Base-by-base conservation (phyloP, 2,113 vertebrate species). In the Dissostichus mawsoni region DNA sequence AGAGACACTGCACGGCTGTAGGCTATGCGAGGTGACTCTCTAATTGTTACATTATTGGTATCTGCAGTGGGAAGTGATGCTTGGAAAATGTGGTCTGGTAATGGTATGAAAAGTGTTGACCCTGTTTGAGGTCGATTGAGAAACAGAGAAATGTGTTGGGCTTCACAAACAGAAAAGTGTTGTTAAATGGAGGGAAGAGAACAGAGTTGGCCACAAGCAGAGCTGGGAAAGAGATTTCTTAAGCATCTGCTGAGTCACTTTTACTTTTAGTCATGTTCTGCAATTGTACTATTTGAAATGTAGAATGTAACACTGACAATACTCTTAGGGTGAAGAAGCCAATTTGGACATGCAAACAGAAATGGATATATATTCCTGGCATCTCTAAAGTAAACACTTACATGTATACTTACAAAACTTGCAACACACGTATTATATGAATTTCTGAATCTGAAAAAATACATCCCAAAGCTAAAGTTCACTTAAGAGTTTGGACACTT, bases 361-460 rank as follows among this genome's bases (percentile, higher is more conserved):
- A 36, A 6, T 25, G 25, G 25, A 25, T 25, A 25, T 25, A 33
- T 9, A 14, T 52, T 11, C 41, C 10, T 52, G 9, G 1, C 48
- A 36, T 16, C 17, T 11, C 18, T 50, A 2, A 33, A 50, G 52
- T 18, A 17, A 45, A 47, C 16, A 41, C 8, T 44, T 47, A 33
- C 11, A 20, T 0, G 7, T 29, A 29, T 29, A 29, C 29, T 29
- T 29, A 4, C 3, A 29, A 25, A 2, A 25, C 25, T 25, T 25
- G 25, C 25, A 25, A 29, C 4, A 29, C 29, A 29, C 3, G 57
- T 36, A 8, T 41, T 8, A 36, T 20, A 48, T 9, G 23, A 14
- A 57, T 58, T 41, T 59, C 33, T 17, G 5, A 47, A 47, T n/a
- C 72, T 51, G 50, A 78, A 57, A 58, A 25, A 11, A 48, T n/a